Evolutionary conservation across 1,140 invertebrate genomes (phyloP), one percentile per base, ranked within the genome.

Genomic region (Pseudomyrmex sp.): DNA sequence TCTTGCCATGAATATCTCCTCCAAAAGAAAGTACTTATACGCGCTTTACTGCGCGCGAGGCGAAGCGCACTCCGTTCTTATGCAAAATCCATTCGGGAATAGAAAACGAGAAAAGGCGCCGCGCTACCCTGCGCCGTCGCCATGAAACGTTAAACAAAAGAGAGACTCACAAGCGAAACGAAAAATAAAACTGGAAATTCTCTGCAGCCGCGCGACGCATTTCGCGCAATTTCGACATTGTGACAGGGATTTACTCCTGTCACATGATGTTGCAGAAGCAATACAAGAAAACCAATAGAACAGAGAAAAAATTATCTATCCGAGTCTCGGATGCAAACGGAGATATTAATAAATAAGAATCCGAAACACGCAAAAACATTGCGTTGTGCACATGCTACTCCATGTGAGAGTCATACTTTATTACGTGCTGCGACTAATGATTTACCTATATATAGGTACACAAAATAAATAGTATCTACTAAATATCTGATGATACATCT

Each of bases 111-210:
- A 72, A 50, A 50, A 80, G 76, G 56, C 66, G 23, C 46, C 58
- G 35, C 35, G 50, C 13, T 50, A 56, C 18, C 26, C 52, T 69
- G 69, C 69, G 18, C 52, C 23, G 73, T 15, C 73, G 52, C 54
- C 20, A 46, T 59, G 66, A 72, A 70, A 80, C 66, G 66, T 80
- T 80, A 80, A 80, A 80, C 76, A 80, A 80, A 80, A 72, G 65
- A 23, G 68, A 20, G 66, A 80, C 54, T 59, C 54, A 8, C 56
- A 59, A 77, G 75, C 66, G 52, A 80, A 68, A 70, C 66, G 44
- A 20, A 70, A 80, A 80, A 80, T 80, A 59, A 72, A 80, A 80
- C 20, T 26, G 65, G 54, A 70, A 66, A 79, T 59, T 44, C 46
- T 70, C 15, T n/a, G 13, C n/a, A 35, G 26, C 59, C 44, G 3